phyloP scores from a whole-genome alignment of 1,140 invertebrate genomes.

The Diorhabda carinulata region DNA sequence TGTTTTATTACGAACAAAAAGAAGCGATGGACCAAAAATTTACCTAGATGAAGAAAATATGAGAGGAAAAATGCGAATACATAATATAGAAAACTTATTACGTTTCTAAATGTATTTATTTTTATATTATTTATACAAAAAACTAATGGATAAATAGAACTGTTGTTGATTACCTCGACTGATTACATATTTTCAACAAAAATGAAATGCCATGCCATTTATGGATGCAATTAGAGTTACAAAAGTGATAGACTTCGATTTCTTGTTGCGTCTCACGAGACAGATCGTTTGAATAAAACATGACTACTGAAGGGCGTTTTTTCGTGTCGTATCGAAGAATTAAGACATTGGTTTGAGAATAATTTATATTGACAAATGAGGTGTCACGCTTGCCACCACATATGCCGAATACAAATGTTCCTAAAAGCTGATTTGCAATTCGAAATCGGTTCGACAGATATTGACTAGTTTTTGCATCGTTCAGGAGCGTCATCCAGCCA shows the following conservation, averaged over 20 bases:
- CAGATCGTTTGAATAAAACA: conserved; percentile 22
- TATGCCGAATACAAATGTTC: conserved; percentile 41
- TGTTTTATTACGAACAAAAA: no score
- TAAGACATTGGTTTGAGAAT: conserved; percentile 34
- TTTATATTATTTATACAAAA: no score
- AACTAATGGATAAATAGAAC: no score
- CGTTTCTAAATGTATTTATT: no score
- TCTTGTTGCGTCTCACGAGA: not conserved
- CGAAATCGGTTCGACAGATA: conserved; percentile 24
- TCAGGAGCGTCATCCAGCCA: not conserved
- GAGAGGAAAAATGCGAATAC: no score
- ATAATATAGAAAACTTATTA: no score
- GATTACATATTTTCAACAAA: no score
- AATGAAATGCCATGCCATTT: not conserved
- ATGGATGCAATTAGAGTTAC: not conserved
- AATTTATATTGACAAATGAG: conserved; percentile 44
- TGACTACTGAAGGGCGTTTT: conserved; percentile 22
- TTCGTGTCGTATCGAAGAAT: conserved; percentile 18
- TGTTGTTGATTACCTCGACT: no score
- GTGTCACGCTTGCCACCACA: conserved; percentile 39
- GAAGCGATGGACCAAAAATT: no score
- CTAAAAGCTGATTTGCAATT: conserved; percentile 40
- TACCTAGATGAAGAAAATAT: no score
- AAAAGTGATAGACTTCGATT: conserved; percentile 1
- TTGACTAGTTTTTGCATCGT: conserved; percentile 36